These are phyloP conservation scores for Pissodes strobi DNA, from an alignment of 1,140 invertebrate genomes.

Conservation along the genomic window DNA sequence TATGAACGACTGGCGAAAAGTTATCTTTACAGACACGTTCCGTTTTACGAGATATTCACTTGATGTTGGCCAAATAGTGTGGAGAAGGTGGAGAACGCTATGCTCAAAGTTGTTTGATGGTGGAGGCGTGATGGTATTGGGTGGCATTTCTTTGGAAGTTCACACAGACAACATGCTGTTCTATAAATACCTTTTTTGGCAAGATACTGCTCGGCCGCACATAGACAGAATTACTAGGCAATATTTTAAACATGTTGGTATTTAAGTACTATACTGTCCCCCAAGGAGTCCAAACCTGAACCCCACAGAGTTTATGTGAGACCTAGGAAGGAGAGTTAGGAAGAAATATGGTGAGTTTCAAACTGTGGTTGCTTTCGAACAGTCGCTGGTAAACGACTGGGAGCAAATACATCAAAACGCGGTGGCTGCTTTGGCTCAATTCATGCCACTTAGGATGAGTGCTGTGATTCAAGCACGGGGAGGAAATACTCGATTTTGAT, in stretches of 20 bases:
- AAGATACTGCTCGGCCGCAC: background rate
- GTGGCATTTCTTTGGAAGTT: too few relatives aligned
- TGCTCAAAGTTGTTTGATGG: too few relatives aligned
- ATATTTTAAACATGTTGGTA: background rate
- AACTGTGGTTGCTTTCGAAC: background rate
- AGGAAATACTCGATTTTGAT: background rate
- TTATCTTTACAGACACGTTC: too few relatives aligned
- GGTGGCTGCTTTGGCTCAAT: background rate
- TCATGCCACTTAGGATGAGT: background rate
- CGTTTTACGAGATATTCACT: too few relatives aligned
- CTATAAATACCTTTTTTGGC: background rate
- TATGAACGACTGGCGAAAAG: too few relatives aligned
- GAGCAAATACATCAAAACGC: background rate
- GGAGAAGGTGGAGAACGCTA: too few relatives aligned
- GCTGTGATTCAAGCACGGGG: background rate
- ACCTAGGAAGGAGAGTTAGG: background rate
- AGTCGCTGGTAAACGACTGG: background rate
- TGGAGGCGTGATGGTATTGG: too few relatives aligned
- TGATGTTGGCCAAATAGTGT: too few relatives aligned
- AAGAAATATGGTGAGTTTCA: too few relatives aligned
- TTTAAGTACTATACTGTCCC: background rate
- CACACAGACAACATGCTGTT: too few relatives aligned
- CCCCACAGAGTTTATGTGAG: background rate
- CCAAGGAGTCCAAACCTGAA: background rate
- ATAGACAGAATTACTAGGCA: background rate